A percentile compares a stretch with the other conserved stretches of the same genome.
Conservation (phyloP, 2,888 invertebrate genomes). For the Allacma fusca region DNA sequence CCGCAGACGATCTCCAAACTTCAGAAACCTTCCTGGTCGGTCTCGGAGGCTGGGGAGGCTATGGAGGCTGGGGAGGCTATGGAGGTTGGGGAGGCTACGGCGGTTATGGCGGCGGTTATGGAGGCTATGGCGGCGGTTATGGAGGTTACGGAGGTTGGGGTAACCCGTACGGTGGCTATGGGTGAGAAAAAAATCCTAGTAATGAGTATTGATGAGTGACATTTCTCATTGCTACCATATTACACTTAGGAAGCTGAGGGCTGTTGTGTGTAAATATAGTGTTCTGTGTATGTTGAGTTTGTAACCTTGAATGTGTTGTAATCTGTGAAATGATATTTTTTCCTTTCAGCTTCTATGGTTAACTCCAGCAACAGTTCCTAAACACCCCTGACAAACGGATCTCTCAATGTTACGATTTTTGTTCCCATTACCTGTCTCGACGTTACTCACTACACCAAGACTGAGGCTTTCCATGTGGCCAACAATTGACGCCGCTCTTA, state of each 20-base stretch:
- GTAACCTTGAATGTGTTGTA: no score
- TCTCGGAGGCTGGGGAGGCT: not conserved
- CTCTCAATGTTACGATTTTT: not conserved
- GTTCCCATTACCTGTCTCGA: not conserved
- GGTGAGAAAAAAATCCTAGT: no score
- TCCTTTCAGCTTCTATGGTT: no score
- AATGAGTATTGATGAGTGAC: no score
- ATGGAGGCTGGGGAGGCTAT: slow-evolving; percentile 2
- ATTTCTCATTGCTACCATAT: no score
- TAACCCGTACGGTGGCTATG: not conserved
- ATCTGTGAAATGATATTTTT: no score
- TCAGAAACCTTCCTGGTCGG: not conserved
- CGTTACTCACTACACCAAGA: not conserved
- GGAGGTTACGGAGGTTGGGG: no score
- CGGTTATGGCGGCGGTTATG: not conserved
- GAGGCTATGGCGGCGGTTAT: not conserved
- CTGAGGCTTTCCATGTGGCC: slow-evolving; percentile 5
- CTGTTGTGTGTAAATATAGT: no score
- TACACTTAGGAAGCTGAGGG: no score
- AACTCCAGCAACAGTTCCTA: not conserved
- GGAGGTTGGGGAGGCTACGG: not conserved
- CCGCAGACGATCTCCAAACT: not conserved
- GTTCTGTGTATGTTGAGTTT: no score
- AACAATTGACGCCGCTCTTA: not conserved
- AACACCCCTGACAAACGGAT: not conserved